Conservation (phyloP, 1,140 invertebrate species). For the Lepidotrigona ventralis region DNA sequence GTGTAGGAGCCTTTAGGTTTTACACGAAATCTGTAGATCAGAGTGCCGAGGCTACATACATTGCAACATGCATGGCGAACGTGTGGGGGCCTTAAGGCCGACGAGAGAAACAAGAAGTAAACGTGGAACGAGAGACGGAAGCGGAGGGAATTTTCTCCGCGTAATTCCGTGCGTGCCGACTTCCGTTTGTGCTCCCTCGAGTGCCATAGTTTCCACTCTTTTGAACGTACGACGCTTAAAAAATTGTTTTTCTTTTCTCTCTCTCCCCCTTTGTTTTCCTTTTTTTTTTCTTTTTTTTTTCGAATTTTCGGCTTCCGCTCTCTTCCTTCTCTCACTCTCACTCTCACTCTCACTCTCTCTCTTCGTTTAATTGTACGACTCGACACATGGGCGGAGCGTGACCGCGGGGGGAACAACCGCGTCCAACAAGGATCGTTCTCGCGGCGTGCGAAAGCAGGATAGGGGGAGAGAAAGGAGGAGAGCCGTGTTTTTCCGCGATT, state of each 20-base stretch:
- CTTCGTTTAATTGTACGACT: conserved; percentile 19
- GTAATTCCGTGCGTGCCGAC: conserved; percentile 28
- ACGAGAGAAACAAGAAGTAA: too few relatives aligned
- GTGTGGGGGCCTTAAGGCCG: too few relatives aligned
- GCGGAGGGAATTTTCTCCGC: background rate
- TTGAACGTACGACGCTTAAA: conserved; percentile 36
- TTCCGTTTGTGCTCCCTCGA: conserved; percentile 27
- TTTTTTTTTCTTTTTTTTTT: background rate
- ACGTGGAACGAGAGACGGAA: background rate
- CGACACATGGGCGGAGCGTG: background rate
- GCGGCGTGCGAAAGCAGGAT: background rate
- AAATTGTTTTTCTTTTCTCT: conserved; percentile 19
- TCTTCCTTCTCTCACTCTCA: background rate
- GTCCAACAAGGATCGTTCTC: background rate
- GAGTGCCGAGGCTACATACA: too few relatives aligned
- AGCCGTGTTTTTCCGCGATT: background rate
- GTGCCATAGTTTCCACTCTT: conserved; percentile 46
- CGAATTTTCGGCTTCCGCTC: background rate
- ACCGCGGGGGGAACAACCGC: background rate
- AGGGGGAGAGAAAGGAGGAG: background rate
- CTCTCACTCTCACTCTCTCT: background rate
- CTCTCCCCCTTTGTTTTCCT: too few relatives aligned
- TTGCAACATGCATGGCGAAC: too few relatives aligned
- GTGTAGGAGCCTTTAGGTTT: too few relatives aligned
- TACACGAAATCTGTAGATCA: too few relatives aligned